Base-by-base conservation (phyloP, 2,797 vertebrate genomes). In the Champsocephalus gunnari region DNA sequence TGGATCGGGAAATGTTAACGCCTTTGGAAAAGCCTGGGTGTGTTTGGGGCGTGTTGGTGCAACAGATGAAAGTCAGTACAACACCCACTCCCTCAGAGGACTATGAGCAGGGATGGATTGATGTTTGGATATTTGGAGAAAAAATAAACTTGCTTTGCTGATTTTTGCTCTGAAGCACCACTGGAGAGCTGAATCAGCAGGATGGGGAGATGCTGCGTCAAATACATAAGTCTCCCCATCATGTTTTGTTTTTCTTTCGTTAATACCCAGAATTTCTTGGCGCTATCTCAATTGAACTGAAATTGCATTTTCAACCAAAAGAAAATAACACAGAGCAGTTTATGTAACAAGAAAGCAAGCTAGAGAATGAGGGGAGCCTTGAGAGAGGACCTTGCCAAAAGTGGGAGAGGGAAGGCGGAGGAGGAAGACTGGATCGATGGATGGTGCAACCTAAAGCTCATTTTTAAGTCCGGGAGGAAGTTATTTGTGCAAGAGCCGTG, bases 161-260 rank as follows among this genome's bases (percentile, higher is more conserved):
- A 93, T 91, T 91, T 89, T 87, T 89, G 85, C 88, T 83, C 58
- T 50, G 71, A 64, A 65, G 78, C 41, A 32, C 62, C 70, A 73
- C 77, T 1, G 53, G 78, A 89, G 90, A 88, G 92, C 93, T 89
- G 91, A 92, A 75, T 93, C 92, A 94, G 92, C 93, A 84, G 69
- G 59, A 81, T 1, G 17, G 61, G 59, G 67, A 70, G 75, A 79
- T 53, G 60, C 68, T 70, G 58, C 12, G 28, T 75, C 69, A 88
- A 77, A 90, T 91, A 90, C 88, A 91, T 86, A 91, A 87, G 74
- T 84, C 58, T 65, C 63, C 34, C 50, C 10, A 50, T 77, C 16
- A 34, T 70, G 71, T 86, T 80, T 80, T 69, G 41, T 68, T 87
- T 83, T 61, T 13, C 80, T 61, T 59, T 71, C 60, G 66, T 62